A percentile compares a stretch with the other conserved stretches of the same genome.
These are phyloP conservation scores for Camelus dromedarius DNA, from an alignment of 2,113 vertebrate genomes.

Conservation along the genomic window DNA sequence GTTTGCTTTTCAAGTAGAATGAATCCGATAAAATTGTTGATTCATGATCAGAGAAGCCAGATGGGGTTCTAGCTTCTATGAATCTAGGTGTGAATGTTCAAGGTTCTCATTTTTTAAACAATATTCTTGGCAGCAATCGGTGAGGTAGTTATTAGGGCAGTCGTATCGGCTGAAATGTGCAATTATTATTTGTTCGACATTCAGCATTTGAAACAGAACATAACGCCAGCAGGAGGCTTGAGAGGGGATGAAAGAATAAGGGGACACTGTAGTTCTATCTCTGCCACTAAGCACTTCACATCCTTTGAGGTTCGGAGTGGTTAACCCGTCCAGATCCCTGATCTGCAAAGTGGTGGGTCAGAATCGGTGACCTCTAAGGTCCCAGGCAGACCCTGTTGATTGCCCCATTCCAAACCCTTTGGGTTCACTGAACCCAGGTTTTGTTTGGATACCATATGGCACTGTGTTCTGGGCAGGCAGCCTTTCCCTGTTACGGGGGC, in stretches of 20 bases:
- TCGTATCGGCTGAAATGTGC: background rate
- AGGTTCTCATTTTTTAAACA: background rate
- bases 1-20: background rate
- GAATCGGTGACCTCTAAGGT: background rate
- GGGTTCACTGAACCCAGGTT: background rate
- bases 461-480: background rate
- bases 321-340: background rate
- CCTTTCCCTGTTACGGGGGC: background rate
- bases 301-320: background rate
- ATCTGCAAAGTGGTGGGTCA: background rate
- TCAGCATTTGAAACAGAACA: background rate
- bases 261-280: background rate
- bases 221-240: background rate
- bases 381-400: background rate
- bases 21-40: background rate
- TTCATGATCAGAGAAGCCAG: background rate
- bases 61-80: too few species aligned
- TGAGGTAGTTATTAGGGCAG: background rate
- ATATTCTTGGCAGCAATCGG: background rate
- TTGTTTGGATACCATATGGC: background rate
- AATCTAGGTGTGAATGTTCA: background rate
- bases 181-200: background rate
- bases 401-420: background rate
- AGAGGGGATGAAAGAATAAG: background rate
- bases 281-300: background rate